Conservation (phyloP, 2,888 invertebrate species). For the Norana najaformis region DNA sequence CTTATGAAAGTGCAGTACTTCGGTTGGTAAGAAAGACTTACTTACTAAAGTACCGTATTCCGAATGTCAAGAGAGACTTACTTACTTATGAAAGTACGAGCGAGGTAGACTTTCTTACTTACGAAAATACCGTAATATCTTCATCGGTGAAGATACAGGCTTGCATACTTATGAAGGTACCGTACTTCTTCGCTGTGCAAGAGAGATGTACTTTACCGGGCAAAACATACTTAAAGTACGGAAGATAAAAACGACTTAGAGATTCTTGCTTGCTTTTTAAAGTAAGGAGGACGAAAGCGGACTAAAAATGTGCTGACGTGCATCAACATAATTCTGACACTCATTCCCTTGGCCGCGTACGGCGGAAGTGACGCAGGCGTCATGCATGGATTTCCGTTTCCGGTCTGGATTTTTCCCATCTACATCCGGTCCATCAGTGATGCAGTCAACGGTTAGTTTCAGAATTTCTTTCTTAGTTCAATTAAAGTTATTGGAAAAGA, state of each 20-base stretch:
- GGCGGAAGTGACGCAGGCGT: constrained; percentile 5
- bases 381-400: constrained; percentile 17
- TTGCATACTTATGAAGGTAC: neutral
- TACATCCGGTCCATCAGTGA: neutral
- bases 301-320: neutral
- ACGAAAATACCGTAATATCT: no score
- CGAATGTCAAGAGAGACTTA: neutral
- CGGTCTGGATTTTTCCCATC: constrained; percentile 17
- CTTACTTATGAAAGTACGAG: neutral
- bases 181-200: neutral
- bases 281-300: constrained; percentile 2
- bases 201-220: neutral
- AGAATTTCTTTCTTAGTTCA: neutral
- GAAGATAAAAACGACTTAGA: neutral
- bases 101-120: neutral
- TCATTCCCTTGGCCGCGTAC: neutral
- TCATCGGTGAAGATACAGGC: neutral
- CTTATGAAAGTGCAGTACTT: neutral
- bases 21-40: neutral
- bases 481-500: neutral
- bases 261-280: neutral
- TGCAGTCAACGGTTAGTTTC: neutral
- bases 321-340: neutral
- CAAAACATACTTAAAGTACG: neutral
- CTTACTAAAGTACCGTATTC: neutral